A percentile compares a stretch with the other conserved stretches of the same genome.
Evolutionary conservation across 2,888 invertebrate genomes (phyloP).

Genomic region (Drosophila leonis): DNA sequence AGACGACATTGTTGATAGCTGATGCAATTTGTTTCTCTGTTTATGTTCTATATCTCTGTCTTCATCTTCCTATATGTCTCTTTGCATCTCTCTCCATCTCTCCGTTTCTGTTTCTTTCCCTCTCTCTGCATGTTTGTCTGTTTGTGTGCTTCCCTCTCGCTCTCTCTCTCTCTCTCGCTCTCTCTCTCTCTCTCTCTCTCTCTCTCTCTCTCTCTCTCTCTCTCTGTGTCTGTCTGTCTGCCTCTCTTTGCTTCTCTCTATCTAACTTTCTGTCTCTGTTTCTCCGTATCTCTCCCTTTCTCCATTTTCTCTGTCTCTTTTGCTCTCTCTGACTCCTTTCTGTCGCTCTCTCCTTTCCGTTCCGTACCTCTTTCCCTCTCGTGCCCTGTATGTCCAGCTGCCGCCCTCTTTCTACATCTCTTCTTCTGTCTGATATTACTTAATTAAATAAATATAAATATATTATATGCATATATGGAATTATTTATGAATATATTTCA

Average conservation of each 20-base stretch:
- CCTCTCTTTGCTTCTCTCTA: neutral
- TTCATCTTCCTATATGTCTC: neutral
- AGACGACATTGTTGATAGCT: conserved; percentile 10
- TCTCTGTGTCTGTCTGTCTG: neutral
- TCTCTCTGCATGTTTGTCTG: too few species aligned
- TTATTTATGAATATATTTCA: neutral
- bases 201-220: neutral
- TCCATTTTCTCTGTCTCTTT: neutral
- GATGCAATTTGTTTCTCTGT: conserved; percentile 20
- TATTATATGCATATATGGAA: neutral
- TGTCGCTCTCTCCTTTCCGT: too few species aligned
- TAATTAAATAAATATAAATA: too few species aligned
- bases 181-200: neutral
- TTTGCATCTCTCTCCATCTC: neutral
- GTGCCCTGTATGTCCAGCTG: too few species aligned
- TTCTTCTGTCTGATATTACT: neutral
- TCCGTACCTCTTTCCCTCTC: too few species aligned
- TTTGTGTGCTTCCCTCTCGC: too few species aligned
- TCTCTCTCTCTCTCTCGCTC: neutral
- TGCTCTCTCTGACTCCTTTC: neutral
- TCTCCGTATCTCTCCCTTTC: neutral
- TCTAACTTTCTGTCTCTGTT: neutral
- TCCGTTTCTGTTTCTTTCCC: neutral
- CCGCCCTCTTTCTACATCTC: neutral
- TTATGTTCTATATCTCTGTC: too few species aligned